Conservation (phyloP, 2,797 vertebrate genomes). For the Limnodromus scolopaceus region DNA sequence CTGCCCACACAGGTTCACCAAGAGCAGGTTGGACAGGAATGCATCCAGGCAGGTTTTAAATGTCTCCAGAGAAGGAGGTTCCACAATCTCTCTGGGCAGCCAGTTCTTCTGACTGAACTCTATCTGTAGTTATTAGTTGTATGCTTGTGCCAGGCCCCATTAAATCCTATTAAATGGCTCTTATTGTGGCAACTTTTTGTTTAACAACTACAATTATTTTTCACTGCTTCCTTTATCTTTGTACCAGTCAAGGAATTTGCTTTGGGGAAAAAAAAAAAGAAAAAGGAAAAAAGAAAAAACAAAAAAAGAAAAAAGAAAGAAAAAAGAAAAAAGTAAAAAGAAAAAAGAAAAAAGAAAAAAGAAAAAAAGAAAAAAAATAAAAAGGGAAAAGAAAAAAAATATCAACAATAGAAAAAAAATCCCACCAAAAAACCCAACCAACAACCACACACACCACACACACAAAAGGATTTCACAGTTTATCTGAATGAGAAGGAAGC, state of each 20-base stretch:
- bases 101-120: background rate
- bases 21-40: background rate
- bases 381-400: too few species aligned
- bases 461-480: background rate
- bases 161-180: background rate
- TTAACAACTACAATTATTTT: background rate
- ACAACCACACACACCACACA: too few species aligned
- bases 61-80: background rate
- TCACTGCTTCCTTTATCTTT: background rate
- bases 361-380: too few species aligned
- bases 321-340: too few species aligned
- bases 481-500: constrained; percentile 1
- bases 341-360: background rate
- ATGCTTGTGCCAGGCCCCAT: background rate
- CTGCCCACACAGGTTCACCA: background rate
- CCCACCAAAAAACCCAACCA: background rate
- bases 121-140: background rate
- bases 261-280: background rate
- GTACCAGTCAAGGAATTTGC: background rate
- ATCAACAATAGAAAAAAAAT: too few species aligned
- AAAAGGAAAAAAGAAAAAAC: too few species aligned
- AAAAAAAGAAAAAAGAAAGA: too few species aligned
- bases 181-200: background rate
- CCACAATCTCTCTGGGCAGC: background rate
- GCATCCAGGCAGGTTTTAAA: background rate